Conservation (phyloP, 2,113 vertebrate genomes). For the Podiceps cristatus region DNA sequence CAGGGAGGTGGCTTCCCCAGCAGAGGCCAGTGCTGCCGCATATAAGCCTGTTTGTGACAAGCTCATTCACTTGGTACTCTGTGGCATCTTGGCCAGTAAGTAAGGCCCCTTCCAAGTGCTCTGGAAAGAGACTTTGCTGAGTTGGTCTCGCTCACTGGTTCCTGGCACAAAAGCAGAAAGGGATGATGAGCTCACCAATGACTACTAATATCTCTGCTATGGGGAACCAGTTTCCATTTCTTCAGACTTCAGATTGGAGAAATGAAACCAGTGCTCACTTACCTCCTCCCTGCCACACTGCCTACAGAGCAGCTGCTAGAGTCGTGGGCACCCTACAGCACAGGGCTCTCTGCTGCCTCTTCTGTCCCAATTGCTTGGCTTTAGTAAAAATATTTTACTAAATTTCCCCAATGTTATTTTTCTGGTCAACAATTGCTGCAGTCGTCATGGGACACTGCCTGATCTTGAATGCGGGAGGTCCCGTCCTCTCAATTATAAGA, state of each 20-base stretch:
- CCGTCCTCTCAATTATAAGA: not conserved
- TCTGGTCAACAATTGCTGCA: not conserved
- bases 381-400: not conserved
- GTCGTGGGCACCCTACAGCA: not conserved
- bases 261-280: not conserved
- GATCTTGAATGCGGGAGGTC: not conserved
- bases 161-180: not conserved
- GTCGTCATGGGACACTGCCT: not conserved
- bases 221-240: not conserved
- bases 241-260: not conserved
- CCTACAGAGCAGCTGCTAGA: not conserved
- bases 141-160: not conserved
- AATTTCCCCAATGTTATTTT: not conserved
- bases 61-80: not conserved
- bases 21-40: not conserved
- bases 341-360: not conserved
- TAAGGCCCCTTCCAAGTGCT: not conserved
- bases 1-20: not conserved
- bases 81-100: too few relatives aligned
- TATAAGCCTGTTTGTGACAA: not conserved
- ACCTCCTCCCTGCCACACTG: not conserved
- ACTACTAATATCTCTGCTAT: not conserved
- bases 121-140: not conserved
- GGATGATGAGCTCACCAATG: not conserved
- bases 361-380: not conserved